phyloP scores from a whole-genome alignment of 2,797 vertebrate genomes.

The Pangasius mekongensis region DNA sequence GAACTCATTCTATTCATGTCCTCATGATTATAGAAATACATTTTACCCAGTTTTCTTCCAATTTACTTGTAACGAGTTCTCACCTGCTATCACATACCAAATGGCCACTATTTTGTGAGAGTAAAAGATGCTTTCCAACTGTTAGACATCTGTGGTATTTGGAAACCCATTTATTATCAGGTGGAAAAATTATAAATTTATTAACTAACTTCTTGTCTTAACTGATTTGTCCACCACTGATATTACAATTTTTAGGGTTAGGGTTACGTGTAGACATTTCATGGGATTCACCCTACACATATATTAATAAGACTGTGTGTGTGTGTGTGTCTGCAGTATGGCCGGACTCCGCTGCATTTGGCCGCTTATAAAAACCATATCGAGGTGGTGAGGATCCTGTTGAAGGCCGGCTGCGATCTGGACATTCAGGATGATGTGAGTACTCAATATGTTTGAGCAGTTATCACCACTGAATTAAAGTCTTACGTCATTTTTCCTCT shows the following conservation, averaged over 20 bases:
- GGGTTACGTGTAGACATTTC: not conserved
- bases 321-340: conserved; percentile 79
- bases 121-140: not conserved
- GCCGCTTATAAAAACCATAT: conserved; percentile 93
- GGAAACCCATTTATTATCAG: not conserved
- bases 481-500: not conserved
- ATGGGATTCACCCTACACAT: too few species aligned
- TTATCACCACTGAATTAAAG: not conserved
- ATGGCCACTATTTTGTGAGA: not conserved
- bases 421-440: conserved; percentile 97
- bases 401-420: conserved; percentile 93
- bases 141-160: not conserved
- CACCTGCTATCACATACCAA: not conserved
- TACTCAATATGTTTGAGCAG: conserved; percentile 52
- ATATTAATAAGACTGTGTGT: conserved; percentile 1
- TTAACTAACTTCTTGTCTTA: not conserved
- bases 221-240: not conserved
- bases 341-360: conserved; percentile 91
- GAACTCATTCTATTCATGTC: not conserved
- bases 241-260: not conserved
- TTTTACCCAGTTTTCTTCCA: not conserved
- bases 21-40: not conserved
- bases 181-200: not conserved
- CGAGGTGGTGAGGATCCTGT: conserved; percentile 87
- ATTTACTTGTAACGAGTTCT: not conserved